These are phyloP conservation scores for Pelagia noctiluca DNA, from an alignment of 30 jellyfish, hydroid and myxozoan species.

Conservation along the genomic window DNA sequence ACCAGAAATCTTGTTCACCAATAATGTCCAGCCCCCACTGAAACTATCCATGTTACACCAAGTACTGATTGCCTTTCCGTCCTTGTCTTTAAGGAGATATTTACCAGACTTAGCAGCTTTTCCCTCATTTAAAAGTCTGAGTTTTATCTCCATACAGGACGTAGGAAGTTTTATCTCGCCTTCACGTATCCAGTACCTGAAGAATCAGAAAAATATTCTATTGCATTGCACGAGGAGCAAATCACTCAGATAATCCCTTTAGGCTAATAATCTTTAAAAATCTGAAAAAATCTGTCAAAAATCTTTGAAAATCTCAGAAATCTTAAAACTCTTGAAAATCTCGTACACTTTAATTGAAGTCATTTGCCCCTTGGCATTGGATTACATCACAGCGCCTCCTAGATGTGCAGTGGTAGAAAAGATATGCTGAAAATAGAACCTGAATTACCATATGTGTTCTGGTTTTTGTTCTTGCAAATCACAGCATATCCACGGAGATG, in stretches of 20 bases:
- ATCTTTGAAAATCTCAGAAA: too few species aligned
- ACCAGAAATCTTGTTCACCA: slow-evolving; percentile 40
- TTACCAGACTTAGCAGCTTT: slow-evolving; percentile 30
- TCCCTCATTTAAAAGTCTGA: slow-evolving; percentile 17
- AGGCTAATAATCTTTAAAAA: too few species aligned
- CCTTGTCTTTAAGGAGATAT: slow-evolving; percentile 35
- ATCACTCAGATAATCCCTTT: too few species aligned
- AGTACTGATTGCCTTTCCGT: slow-evolving; percentile 55
- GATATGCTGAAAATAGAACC: background rate
- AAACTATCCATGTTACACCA: slow-evolving; percentile 73
- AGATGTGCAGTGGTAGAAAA: background rate
- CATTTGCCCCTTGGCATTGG: too few species aligned
- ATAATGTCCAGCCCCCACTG: slow-evolving; percentile 93
- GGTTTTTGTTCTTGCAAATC: slow-evolving; percentile 41
- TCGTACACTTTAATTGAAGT: too few species aligned
- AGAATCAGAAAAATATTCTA: background rate
- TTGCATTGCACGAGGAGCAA: background rate
- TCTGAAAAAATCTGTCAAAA: too few species aligned
- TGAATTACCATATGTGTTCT: slow-evolving; percentile 62
- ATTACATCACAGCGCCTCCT: background rate
- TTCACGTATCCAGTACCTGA: slow-evolving; percentile 90
- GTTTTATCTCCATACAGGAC: slow-evolving; percentile 67
- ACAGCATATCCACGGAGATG: slow-evolving; percentile 71
- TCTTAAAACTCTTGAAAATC: too few species aligned
- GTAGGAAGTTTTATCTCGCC: slow-evolving; percentile 53